These are phyloP conservation scores for Zaprionus inermis DNA, from an alignment of 1,140 invertebrate species.

Conservation along the genomic window DNA sequence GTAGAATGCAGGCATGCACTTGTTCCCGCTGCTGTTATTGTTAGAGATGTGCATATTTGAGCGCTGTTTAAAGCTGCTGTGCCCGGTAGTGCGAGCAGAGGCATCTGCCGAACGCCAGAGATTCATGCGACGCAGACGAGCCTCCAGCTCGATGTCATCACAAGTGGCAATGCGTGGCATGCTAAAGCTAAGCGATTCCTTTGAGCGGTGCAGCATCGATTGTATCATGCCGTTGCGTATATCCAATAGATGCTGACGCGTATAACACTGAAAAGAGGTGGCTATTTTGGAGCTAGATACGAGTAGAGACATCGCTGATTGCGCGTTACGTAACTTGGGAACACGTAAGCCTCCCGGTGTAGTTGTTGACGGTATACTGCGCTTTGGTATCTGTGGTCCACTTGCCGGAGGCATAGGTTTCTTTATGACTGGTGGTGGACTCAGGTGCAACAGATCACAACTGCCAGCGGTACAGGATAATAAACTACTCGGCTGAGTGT, in stretches of 20 bases:
- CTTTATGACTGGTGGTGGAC: conserved; percentile 26
- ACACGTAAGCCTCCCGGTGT: conserved; percentile 15
- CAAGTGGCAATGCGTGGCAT: conserved; percentile 79
- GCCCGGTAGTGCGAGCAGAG: conserved; percentile 3
- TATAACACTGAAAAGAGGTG: conserved; percentile 43
- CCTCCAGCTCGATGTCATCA: conserved; percentile 79
- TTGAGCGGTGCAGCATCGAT: conserved; percentile 50
- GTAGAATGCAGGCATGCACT: conserved; percentile 72
- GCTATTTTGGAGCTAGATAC: background rate
- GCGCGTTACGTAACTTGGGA: conserved; percentile 17
- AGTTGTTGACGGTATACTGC: conserved; percentile 6
- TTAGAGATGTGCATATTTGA: conserved; percentile 10
- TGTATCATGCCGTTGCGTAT: conserved; percentile 71
- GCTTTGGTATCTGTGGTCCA: background rate
- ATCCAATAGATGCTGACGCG: conserved; percentile 59
- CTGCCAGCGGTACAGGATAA: conserved; percentile 70
- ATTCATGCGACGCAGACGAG: conserved; percentile 72
- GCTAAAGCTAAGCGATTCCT: conserved; percentile 46
- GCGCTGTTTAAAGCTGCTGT: conserved; percentile 37
- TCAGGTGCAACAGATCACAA: conserved; percentile 75
- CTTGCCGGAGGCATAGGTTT: background rate
- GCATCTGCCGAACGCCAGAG: conserved; percentile 64
- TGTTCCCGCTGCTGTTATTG: conserved; percentile 27
- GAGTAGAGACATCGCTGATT: conserved; percentile 1
- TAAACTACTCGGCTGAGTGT: conserved; percentile 59